phyloP scores from a whole-genome alignment of 2,888 invertebrate species.

The Oligia latruncula region DNA sequence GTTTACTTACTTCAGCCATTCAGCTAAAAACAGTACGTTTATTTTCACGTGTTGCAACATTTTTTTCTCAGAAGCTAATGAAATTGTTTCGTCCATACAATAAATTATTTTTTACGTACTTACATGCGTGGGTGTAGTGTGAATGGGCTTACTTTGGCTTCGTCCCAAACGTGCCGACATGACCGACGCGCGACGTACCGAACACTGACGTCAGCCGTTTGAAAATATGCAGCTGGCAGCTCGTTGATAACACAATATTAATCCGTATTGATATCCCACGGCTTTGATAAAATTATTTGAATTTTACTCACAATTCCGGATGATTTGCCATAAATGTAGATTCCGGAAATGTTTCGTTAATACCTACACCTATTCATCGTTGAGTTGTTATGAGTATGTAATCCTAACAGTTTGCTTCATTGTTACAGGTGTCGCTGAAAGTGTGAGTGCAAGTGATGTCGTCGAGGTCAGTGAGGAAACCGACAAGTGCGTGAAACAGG shows the following conservation, averaged over 20 bases:
- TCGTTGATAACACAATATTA: slow-evolving; percentile 70
- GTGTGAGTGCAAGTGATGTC: slow-evolving; percentile 87
- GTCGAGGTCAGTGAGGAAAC: slow-evolving; percentile 84
- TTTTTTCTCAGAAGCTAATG: slow-evolving; percentile 43
- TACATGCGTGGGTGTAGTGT: slow-evolving; percentile 79
- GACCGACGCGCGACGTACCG: slow-evolving; percentile 55
- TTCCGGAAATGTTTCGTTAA: slow-evolving; percentile 12
- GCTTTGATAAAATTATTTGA: slow-evolving; percentile 56
- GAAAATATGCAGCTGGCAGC: slow-evolving; percentile 76
- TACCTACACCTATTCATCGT: neutral
- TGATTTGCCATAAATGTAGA: slow-evolving; percentile 32
- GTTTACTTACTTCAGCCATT: slow-evolving; percentile 40
- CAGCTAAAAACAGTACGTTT: slow-evolving; percentile 25
- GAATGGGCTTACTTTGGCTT: slow-evolving; percentile 87
- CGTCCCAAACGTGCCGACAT: slow-evolving; percentile 82
- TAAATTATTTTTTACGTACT: slow-evolving; percentile 76
- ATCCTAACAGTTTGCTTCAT: slow-evolving; percentile 62
- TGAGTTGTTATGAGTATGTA: neutral
- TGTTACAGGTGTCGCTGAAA: slow-evolving; percentile 87
- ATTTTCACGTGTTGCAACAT: slow-evolving; percentile 23
- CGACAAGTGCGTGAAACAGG: slow-evolving; percentile 86
- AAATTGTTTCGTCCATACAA: slow-evolving; percentile 52
- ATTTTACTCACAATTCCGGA: slow-evolving; percentile 35
- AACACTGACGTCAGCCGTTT: slow-evolving; percentile 79
- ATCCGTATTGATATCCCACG: slow-evolving; percentile 57